These are phyloP conservation scores for Diaprepes abbreviatus DNA, from an alignment of 2,888 invertebrate species.

Conservation along the genomic window DNA sequence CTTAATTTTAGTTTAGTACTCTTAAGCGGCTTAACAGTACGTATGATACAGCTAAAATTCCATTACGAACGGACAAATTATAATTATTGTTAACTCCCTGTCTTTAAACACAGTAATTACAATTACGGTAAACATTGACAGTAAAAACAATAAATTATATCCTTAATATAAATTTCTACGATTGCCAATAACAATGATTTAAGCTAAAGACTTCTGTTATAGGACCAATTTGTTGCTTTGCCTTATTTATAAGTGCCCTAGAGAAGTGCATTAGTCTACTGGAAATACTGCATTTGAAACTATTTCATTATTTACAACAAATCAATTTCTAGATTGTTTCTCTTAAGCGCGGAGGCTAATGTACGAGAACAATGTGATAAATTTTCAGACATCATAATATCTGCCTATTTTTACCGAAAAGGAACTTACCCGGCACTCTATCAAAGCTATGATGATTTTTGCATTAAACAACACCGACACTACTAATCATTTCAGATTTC, in stretches of 20 bases:
- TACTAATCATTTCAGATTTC: no score
- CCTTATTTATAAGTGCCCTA: conserved; percentile 6
- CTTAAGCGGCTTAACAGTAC: neutral
- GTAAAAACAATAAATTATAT: conserved; percentile 9
- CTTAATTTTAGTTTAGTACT: no score
- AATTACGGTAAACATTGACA: conserved; percentile 17
- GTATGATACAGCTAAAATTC: neutral
- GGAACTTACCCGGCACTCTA: no score
- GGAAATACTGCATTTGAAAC: conserved; percentile 2
- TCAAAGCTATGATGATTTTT: no score
- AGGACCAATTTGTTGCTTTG: neutral
- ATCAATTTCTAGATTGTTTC: neutral
- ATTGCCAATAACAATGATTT: conserved; percentile 11
- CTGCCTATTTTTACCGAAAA: no score
- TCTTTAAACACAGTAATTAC: neutral
- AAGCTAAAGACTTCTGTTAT: conserved; percentile 15
- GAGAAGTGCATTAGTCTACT: conserved; percentile 5
- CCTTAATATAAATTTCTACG: conserved; percentile 3
- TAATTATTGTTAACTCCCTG: conserved; percentile 15
- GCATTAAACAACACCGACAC: no score
- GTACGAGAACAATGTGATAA: no score
- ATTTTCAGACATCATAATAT: no score
- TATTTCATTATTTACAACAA: conserved; percentile 8
- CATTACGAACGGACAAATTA: conserved; percentile 1
- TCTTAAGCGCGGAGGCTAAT: no score